Percentiles rank a stretch among this genome's conserved stretches.
These are phyloP conservation scores for Anadara kagoshimensis DNA, from an alignment of 1,140 invertebrate genomes.

Conservation along the genomic window DNA sequence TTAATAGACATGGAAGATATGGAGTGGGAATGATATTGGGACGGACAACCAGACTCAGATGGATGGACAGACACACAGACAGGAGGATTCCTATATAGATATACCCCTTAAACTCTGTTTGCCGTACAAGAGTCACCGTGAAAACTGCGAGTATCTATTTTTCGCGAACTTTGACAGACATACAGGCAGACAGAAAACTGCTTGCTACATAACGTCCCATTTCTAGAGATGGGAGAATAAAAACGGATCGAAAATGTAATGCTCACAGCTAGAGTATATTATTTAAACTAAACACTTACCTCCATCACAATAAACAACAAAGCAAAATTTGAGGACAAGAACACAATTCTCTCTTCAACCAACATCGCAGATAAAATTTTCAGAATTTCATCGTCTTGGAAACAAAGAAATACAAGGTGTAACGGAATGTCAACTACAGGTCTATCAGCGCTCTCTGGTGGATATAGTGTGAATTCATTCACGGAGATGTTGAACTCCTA, in stretches of 20 bases:
- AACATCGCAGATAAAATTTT: conserved; percentile 60
- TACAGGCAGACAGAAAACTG: too few relatives aligned
- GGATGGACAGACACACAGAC: not conserved
- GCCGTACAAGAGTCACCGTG: not conserved
- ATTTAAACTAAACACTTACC: conserved; percentile 51
- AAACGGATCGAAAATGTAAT: not conserved
- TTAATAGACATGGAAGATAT: too few relatives aligned
- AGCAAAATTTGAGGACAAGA: conserved; percentile 60
- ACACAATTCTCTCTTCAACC: conserved; percentile 59
- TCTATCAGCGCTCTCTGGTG: conserved; percentile 54
- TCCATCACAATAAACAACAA: conserved; percentile 60
- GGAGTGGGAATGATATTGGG: too few relatives aligned
- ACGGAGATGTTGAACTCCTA: conserved; percentile 55
- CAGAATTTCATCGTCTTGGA: conserved; percentile 58
- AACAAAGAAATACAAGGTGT: conserved; percentile 56
- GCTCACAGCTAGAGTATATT: too few relatives aligned
- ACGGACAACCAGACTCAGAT: too few relatives aligned
- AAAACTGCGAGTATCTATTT: not conserved
- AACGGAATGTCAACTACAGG: conserved; percentile 62
- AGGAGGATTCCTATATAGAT: not conserved
- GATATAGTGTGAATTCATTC: conserved; percentile 47
- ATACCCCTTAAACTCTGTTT: too few relatives aligned
- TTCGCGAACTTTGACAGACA: not conserved
- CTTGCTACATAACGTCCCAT: not conserved
- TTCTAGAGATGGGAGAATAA: not conserved